phyloP scores from a whole-genome alignment of 2,888 invertebrate genomes.

The Himalopsyche anomala region DNA sequence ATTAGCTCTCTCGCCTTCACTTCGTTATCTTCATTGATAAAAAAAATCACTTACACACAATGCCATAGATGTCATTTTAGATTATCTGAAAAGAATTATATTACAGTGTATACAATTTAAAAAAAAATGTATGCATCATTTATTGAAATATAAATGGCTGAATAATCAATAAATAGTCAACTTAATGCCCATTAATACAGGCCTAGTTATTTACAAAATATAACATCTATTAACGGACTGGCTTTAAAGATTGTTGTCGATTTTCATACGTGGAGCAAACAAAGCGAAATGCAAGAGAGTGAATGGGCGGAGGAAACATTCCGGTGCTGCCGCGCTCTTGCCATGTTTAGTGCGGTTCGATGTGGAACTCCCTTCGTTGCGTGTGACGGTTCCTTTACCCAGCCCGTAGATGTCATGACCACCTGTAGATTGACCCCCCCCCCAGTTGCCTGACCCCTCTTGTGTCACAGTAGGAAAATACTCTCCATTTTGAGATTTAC shows the following conservation, averaged over 20 bases:
- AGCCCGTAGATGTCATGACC: constrained; percentile 23
- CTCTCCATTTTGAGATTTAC: not conserved
- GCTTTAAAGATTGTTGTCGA: not conserved
- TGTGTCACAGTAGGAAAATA: not conserved
- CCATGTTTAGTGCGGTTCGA: constrained; percentile 34
- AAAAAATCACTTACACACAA: too few relatives aligned
- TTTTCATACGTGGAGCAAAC: not conserved
- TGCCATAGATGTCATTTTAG: too few relatives aligned
- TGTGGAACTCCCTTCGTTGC: constrained; percentile 27
- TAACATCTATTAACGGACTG: too few relatives aligned
- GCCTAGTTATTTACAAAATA: too few relatives aligned
- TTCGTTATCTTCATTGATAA: not conserved
- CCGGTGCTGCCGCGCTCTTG: constrained; percentile 34
- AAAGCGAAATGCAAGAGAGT: not conserved
- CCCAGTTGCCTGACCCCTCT: constrained; percentile 69
- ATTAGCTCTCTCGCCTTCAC: constrained; percentile 54
- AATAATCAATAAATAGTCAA: too few relatives aligned
- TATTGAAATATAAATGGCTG: too few relatives aligned
- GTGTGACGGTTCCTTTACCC: constrained; percentile 12
- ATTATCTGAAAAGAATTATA: too few relatives aligned
- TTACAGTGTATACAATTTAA: too few relatives aligned
- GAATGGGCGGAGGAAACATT: not conserved
- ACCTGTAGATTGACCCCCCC: constrained; percentile 70
- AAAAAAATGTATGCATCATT: too few relatives aligned
- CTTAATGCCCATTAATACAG: too few relatives aligned